Evolutionary conservation across 64 coral and sea anemone genomes (phyloP), one percentile per base, ranked within the genome.

Genomic region (Anthopleura sola): DNA sequence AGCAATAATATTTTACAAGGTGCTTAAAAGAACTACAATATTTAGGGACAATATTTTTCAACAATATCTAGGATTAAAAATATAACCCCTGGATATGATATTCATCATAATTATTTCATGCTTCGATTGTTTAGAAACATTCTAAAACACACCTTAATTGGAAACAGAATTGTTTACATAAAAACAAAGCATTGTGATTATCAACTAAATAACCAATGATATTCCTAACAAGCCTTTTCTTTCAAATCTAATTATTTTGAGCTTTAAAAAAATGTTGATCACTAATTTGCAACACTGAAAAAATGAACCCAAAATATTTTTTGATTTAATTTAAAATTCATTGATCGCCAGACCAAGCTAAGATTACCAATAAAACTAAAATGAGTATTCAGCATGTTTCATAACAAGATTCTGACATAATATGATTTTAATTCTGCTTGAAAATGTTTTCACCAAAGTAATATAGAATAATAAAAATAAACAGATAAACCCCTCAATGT

Each of bases 221-320:
- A 56, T 62, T 69, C 10, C 66, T 34, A 62, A 62, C 11, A 33
- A 31, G 29, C 28, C 0, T 10, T 69, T 69, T 69, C 66, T 26
- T 69, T 26, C 10, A 71, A 71, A 71, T 71, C 66, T 71, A 29
- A 17, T 71, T 69, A 71, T 71, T 36, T 71, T 34, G 66, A 71
- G 28, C 24, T 71, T 16, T 13, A 34, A 28, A 71, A 71, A 6
- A 53, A 71, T 71, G n/a, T 15, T 32, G 15, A 31, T 71, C 10
- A 31, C n/a, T 31, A 33, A 71, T 32, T 33, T 32, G 13, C 2
- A 14, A 71, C 34, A 13, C 29, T 71, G 6, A 71, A 71, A 11
- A 71, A 29, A 34, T 13, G 7, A 71, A 71, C 2, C 62, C 66
- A 32, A 71, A 71, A 36, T 34, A 34, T 71, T 69, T 44, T 44